Percentiles rank a stretch among this genome's conserved stretches.
Conservation (phyloP, 2,113 vertebrate species). For the Oreochromis aureus region DNA sequence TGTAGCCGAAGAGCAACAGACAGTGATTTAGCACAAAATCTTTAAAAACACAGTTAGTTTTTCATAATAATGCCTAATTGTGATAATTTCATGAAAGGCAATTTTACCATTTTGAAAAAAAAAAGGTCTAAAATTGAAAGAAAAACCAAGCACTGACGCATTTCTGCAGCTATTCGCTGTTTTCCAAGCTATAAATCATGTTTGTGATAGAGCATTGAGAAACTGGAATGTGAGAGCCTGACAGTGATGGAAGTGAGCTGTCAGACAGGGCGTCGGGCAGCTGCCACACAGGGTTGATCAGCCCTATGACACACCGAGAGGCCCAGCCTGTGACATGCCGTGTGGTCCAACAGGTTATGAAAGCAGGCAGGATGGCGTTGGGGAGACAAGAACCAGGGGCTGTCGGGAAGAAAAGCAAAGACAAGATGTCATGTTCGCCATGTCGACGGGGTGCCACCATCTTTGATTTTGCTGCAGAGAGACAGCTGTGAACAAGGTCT, state of each 20-base stretch:
- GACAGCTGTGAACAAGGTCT: slow-evolving; percentile 25
- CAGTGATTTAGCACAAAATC: not conserved
- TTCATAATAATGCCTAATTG: not conserved
- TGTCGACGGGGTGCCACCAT: slow-evolving; percentile 15
- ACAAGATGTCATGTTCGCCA: slow-evolving; percentile 34
- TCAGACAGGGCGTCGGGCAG: slow-evolving; percentile 59
- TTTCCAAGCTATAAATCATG: slow-evolving; percentile 41
- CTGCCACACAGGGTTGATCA: slow-evolving; percentile 54
- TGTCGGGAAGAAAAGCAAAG: slow-evolving; percentile 44
- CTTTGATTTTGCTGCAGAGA: slow-evolving; percentile 36
- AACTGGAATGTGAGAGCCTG: slow-evolving; percentile 58
- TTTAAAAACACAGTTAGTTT: not conserved
- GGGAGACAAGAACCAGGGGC: slow-evolving; percentile 63
- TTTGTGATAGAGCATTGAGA: slow-evolving; percentile 21
- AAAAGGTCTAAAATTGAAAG: not conserved
- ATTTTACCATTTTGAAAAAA: not conserved
- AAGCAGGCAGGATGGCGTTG: slow-evolving; percentile 33
- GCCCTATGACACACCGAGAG: slow-evolving; percentile 35
- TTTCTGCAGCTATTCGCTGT: not conserved
- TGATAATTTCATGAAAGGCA: not conserved
- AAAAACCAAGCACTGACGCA: not conserved
- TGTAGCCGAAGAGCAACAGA: not conserved
- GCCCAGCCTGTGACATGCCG: slow-evolving; percentile 16
- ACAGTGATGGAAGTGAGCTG: slow-evolving; percentile 65
- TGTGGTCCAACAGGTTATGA: slow-evolving; percentile 62